These are phyloP conservation scores for Mormyrops boulengeri DNA, from an alignment of 2,797 vertebrate genomes.

Conservation along the genomic window DNA sequence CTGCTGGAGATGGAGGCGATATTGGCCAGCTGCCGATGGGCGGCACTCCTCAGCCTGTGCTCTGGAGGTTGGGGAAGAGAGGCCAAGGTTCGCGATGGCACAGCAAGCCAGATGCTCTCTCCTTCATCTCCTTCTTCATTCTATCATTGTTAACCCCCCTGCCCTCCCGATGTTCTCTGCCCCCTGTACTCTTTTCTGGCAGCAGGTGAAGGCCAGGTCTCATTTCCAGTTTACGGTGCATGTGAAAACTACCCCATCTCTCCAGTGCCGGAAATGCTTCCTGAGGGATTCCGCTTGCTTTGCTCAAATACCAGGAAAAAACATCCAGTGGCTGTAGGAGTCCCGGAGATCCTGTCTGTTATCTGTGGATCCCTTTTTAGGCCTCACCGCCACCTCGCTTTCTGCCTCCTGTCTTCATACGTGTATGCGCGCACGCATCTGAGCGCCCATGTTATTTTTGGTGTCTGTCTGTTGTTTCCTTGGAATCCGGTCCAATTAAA, in stretches of 20 bases:
- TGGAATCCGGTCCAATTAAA: not conserved
- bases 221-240: slow-evolving; percentile 18
- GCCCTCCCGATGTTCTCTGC: not conserved
- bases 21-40: not conserved
- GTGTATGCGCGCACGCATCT: slow-evolving; percentile 17
- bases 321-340: slow-evolving; percentile 14
- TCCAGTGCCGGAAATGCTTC: slow-evolving; percentile 30
- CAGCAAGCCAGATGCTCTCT: not conserved
- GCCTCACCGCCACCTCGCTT: not conserved
- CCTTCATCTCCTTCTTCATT: not conserved
- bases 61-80: not conserved
- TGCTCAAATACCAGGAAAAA: slow-evolving; percentile 40
- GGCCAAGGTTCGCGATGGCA: not conserved
- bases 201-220: slow-evolving; percentile 25
- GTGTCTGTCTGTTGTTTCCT: not conserved
- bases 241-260: slow-evolving; percentile 34
- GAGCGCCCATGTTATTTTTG: not conserved
- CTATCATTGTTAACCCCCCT: not conserved
- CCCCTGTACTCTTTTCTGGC: not conserved
- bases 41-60: not conserved
- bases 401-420: slow-evolving; percentile 23
- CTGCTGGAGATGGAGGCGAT: not conserved
- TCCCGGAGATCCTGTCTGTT: slow-evolving; percentile 28
- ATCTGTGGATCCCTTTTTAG: slow-evolving; percentile 35
- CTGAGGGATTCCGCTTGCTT: slow-evolving; percentile 35